Conservation (phyloP, 2,888 invertebrate genomes). For the Trilocha varians region DNA sequence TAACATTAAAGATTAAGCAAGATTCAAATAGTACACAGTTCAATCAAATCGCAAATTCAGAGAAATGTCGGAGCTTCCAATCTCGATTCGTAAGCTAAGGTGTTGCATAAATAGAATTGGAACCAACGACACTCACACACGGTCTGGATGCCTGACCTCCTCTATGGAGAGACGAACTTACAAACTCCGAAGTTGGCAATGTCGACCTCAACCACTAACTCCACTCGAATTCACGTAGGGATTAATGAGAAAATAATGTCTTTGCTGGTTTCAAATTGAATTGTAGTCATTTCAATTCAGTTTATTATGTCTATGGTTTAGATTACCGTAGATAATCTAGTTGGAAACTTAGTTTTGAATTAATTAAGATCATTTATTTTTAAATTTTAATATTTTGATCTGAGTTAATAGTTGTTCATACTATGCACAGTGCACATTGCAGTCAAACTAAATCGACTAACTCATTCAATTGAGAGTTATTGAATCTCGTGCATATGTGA, state of each 20-base stretch:
- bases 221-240: slow-evolving; percentile 40
- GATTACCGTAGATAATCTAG: no score
- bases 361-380: no score
- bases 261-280: slow-evolving; percentile 13
- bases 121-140: slow-evolving; percentile 32
- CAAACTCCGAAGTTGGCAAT: slow-evolving; percentile 56
- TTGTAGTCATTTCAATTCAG: background rate
- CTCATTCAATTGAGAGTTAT: no score
- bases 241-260: slow-evolving; percentile 43
- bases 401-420: no score
- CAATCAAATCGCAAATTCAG: slow-evolving; percentile 1
- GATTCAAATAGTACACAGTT: background rate
- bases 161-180: slow-evolving; percentile 42
- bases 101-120: slow-evolving; percentile 59
- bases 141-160: slow-evolving; percentile 33
- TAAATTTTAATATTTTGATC: no score
- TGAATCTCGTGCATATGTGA: no score
- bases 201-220: slow-evolving; percentile 44
- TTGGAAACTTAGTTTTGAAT: no score
- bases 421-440: no score
- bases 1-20: background rate
- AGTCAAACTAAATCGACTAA: no score
- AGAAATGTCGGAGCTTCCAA: slow-evolving; percentile 12
- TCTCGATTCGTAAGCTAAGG: slow-evolving; percentile 28
- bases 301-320: background rate